Base-by-base conservation (phyloP, 1,140 invertebrate genomes). In the Cyrtorhinus lividipennis region DNA sequence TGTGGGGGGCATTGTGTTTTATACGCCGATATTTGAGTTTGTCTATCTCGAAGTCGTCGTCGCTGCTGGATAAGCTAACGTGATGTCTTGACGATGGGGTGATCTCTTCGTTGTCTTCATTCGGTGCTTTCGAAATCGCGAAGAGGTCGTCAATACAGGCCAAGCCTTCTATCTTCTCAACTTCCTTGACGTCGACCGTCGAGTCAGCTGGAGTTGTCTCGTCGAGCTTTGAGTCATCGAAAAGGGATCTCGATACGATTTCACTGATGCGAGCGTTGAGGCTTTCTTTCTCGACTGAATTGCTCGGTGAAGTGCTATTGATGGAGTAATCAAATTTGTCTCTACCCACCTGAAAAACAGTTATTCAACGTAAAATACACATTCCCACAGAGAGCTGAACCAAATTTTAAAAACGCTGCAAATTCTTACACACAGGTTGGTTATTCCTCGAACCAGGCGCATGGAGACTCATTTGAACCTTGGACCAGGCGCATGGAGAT, bases 251-350 rank as follows among this genome's bases (percentile, higher is more conserved):
- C 3, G 48, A 22, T 15, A 22, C 20, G 18, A 53, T 53, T 10
- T 53, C 20, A 22, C 10, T 5, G 5, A 53, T 53, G 20, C 48
- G 20, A 20, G 48, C 10, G 20, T 53, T 53, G 48, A 53, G 48
- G 18, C 20, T 20, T 10, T 8, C 8, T 20, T 53, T 53, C 18
- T 20, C 20, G 5, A 20, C 10, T 5, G 48, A 53, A 12, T 20
- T 22, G 8, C 48, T 5, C 5, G 48, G 48, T 20, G 48, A 53
- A 8, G 18, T 10, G 20, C 48, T 53, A 20, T 53, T 22, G 20
- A 53, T 53, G 48, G 48, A 53, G 20, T 53, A 53, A 20, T 53
- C 48, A 20, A 53, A 53, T 20, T 53, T 53, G 5, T 53, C 48
- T 5, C 20, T 5, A 8, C 20, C 48, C 48, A 53, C 48, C 48